A percentile compares a stretch with the other conserved stretches of the same genome.
phyloP scores from a whole-genome alignment of 2,797 vertebrate genomes.

The Bovichtus variegatus region DNA sequence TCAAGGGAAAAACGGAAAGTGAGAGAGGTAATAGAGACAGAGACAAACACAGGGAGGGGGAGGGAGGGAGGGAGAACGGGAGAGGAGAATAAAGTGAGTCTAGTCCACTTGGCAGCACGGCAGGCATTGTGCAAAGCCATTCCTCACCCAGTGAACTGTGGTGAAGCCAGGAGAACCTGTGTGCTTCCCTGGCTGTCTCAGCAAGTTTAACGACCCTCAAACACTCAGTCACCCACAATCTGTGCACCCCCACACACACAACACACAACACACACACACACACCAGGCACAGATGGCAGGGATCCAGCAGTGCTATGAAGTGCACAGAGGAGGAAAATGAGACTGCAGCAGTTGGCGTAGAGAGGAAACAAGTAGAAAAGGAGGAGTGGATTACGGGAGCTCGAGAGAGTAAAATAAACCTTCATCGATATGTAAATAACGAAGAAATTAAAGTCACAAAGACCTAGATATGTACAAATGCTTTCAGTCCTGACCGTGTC shows the following conservation, averaged over 20 bases:
- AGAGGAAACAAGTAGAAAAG: conserved; percentile 19
- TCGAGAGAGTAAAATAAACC: conserved; percentile 29
- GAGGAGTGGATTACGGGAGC: conserved; percentile 37
- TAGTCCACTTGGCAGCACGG: conserved; percentile 64
- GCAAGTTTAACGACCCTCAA: conserved; percentile 73
- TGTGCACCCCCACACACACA: conserved; percentile 4
- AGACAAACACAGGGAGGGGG: conserved; percentile 1
- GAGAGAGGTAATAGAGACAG: conserved; percentile 58
- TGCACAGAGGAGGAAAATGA: conserved; percentile 67
- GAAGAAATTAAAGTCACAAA: conserved; percentile 1
- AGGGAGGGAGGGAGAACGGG: conserved; percentile 14
- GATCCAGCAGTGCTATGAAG: conserved; percentile 62
- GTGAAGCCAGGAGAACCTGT: conserved; percentile 65
- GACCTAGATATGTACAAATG: not conserved
- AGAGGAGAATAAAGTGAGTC: conserved; percentile 64
- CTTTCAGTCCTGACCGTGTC: not conserved
- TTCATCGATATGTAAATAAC: conserved; percentile 36
- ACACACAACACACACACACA: conserved; percentile 20
- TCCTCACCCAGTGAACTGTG: conserved; percentile 75
- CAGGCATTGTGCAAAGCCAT: conserved; percentile 73
- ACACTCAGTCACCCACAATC: conserved; percentile 30
- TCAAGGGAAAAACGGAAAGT: not conserved
- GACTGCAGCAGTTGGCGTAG: conserved; percentile 52
- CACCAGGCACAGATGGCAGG: conserved; percentile 59
- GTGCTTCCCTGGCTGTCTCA: conserved; percentile 68